Base-by-base conservation (phyloP, 23 tunicate species). In the Pegea sp. region DNA sequence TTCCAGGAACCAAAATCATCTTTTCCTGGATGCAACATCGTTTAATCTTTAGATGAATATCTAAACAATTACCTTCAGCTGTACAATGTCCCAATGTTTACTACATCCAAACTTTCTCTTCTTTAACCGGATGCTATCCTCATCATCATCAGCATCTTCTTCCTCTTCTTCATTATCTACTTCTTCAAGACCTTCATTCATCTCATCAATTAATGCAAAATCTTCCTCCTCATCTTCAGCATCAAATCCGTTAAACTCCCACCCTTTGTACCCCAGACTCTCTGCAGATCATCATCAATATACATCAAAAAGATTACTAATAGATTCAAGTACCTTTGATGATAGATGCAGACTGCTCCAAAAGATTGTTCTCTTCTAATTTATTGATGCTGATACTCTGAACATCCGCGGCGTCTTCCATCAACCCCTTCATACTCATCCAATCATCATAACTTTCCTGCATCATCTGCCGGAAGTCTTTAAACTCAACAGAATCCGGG, bases 181-280 rank as follows among this genome's bases (percentile, higher is more conserved):
- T 23, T 74, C 94, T 0, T 71, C 95, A 27, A 28, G 61, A 2
- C 64, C 80, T n/a, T n/a, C n/a, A n/a, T n/a, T n/a, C n/a, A n/a
- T n/a, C n/a, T n/a, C n/a, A n/a, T n/a, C n/a, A n/a, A n/a, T n/a
- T n/a, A n/a, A n/a, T n/a, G n/a, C n/a, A n/a, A n/a, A n/a, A 63
- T 91, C 99, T 58, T 91, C 99, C 49, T 91, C 99, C 52, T 91
- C 93, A 28, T 91, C 93, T 54, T 78, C 99, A 11, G 64, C 26
- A 42, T 81, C 99, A 30, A 59, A 48, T 24, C 92, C 90, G 30
- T 77, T 55, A 61, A 84, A 84, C 19, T 65, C 80, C 84, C 95
- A 73, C 34, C 67, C 84, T 38, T 42, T 54, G 56, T 73, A 74
- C 0, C 76, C 75, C 34, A 84, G 74, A 44, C 63, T 42, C 18